Evolutionary conservation across 2,888 invertebrate species (phyloP).

Genomic region (Ptychoptera contaminata): DNA sequence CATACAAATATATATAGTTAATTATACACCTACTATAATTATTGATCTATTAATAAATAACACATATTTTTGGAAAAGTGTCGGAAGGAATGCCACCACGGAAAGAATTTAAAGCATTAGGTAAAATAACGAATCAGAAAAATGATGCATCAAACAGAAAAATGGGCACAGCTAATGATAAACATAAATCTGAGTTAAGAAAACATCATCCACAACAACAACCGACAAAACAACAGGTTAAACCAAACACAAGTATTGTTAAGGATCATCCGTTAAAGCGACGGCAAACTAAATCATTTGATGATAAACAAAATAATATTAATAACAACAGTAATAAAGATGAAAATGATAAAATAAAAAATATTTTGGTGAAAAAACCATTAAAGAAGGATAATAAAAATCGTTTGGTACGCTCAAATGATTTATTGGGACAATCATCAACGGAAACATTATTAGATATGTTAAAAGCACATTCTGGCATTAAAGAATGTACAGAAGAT

Average conservation of each 20-base stretch:
- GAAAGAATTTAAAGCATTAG: not conserved
- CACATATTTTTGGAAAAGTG: conserved; percentile 8
- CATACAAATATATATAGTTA: too few relatives aligned
- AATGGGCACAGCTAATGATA: too few relatives aligned
- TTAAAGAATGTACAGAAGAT: conserved; percentile 31
- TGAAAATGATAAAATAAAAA: not conserved
- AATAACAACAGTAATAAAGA: not conserved
- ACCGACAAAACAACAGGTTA: too few relatives aligned
- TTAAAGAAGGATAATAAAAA: not conserved
- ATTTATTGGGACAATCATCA: conserved; percentile 26
- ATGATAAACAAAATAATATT: conserved; percentile 1
- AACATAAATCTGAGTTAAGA: too few relatives aligned
- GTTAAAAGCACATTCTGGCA: conserved; percentile 28
- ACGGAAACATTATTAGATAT: conserved; percentile 29
- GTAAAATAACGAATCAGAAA: too few relatives aligned
- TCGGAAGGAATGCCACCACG: conserved; percentile 11
- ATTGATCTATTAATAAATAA: too few relatives aligned
- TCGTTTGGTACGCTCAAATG: conserved; percentile 19
- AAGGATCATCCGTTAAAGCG: conserved; percentile 9
- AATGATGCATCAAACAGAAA: too few relatives aligned
- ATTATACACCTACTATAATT: too few relatives aligned
- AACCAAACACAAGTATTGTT: not conserved
- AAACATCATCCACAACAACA: too few relatives aligned
- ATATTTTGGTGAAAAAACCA: not conserved
- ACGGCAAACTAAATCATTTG: conserved; percentile 12